These are phyloP conservation scores for Catostylus mosaicus DNA, from an alignment of 30 jellyfish, hydroid and myxozoan genomes.

Conservation along the genomic window DNA sequence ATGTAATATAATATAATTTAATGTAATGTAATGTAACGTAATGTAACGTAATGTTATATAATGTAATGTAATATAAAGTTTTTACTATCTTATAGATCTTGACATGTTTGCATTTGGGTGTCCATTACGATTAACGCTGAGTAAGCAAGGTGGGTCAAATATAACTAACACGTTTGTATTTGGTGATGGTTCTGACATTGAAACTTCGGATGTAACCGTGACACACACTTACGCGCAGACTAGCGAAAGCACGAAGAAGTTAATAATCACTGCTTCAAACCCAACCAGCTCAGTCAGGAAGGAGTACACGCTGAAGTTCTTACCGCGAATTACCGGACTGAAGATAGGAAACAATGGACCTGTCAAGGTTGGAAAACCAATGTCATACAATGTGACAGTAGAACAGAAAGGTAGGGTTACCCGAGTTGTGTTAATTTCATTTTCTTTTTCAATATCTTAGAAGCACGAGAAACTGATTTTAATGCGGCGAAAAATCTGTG, in stretches of 20 bases:
- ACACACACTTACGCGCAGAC: conserved; percentile 47
- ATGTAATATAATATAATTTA: too few relatives aligned
- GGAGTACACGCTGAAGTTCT: conserved; percentile 13
- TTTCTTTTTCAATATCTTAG: too few relatives aligned
- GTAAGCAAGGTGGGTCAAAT: conserved; percentile 70
- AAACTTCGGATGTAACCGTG: not conserved
- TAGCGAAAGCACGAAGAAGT: not conserved
- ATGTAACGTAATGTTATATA: too few relatives aligned
- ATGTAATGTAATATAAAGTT: too few relatives aligned
- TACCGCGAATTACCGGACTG: conserved; percentile 61
- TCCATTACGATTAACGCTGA: conserved; percentile 17
- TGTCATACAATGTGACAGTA: conserved; percentile 40
- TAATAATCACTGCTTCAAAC: conserved; percentile 39
- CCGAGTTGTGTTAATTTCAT: too few relatives aligned
- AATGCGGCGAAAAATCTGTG: too few relatives aligned
- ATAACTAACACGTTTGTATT: conserved; percentile 33
- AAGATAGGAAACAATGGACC: conserved; percentile 69
- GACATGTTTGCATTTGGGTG: conserved; percentile 61
- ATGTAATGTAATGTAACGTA: too few relatives aligned
- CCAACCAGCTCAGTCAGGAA: conserved; percentile 34
- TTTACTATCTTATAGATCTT: not conserved
- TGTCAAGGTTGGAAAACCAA: conserved; percentile 20
- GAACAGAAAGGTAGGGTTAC: conserved; percentile 6
- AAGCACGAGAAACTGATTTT: too few relatives aligned
- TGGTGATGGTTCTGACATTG: conserved; percentile 13